These are phyloP conservation scores for Dendroctonus ponderosae DNA, from an alignment of 1,140 invertebrate species.

Conservation along the genomic window DNA sequence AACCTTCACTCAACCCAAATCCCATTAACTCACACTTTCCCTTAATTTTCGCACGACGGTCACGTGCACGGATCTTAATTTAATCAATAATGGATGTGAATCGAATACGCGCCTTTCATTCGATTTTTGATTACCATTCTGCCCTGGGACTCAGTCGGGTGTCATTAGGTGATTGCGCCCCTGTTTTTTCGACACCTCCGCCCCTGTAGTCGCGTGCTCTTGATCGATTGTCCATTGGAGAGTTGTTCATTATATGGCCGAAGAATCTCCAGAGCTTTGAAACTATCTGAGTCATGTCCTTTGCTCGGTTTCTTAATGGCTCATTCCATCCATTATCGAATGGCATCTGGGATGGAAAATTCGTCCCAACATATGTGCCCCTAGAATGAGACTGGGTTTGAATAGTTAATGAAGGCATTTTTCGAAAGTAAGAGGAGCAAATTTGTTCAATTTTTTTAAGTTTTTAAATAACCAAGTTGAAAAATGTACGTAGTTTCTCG, in stretches of 20 bases:
- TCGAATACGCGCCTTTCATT: slow-evolving; percentile 22
- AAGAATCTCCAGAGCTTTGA: slow-evolving; percentile 1
- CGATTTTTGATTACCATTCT: slow-evolving; percentile 25
- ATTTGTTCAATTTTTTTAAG: neutral
- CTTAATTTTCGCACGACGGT: slow-evolving; percentile 30
- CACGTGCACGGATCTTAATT: slow-evolving; percentile 27
- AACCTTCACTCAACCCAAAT: slow-evolving; percentile 27
- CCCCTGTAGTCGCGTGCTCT: slow-evolving; percentile 24
- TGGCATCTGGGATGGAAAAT: neutral
- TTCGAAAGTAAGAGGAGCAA: too few species aligned
- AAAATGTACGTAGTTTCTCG: too few species aligned
- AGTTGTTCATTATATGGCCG: slow-evolving; percentile 6
- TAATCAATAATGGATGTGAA: slow-evolving; percentile 30
- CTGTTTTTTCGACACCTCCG: slow-evolving; percentile 29
- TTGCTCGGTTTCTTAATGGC: neutral
- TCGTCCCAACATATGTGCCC: neutral
- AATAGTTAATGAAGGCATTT: too few species aligned
- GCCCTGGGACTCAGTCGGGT: neutral
- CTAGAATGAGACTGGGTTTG: neutral
- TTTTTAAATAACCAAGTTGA: neutral
- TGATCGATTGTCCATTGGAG: slow-evolving; percentile 30
- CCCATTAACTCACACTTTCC: slow-evolving; percentile 27
- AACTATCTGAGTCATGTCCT: slow-evolving; percentile 8
- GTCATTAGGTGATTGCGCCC: slow-evolving; percentile 15
- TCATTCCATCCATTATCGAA: neutral